A percentile compares a stretch with the other conserved stretches of the same genome.
phyloP scores from a whole-genome alignment of 2,797 vertebrate genomes.

The Borostomias antarcticus region DNA sequence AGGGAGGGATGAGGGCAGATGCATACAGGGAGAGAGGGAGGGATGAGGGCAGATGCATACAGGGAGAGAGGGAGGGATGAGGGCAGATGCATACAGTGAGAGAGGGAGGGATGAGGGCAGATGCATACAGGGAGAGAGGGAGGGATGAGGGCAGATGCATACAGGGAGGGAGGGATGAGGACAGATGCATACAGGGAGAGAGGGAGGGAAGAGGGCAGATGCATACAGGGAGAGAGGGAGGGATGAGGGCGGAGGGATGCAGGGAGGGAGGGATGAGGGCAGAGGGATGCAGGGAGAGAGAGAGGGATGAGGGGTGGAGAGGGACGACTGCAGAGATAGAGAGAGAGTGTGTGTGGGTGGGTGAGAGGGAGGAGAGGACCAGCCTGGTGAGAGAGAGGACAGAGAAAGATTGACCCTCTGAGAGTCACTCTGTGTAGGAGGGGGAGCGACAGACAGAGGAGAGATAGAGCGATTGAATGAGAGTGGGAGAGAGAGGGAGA shows the following conservation, averaged over 20 bases:
- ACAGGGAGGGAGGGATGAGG: background rate
- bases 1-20: too few relatives aligned
- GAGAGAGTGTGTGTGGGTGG: background rate
- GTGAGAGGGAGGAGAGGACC: background rate
- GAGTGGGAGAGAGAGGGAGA: background rate
- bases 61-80: slow-evolving; percentile 16
- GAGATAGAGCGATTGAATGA: slow-evolving; percentile 6
- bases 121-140: background rate
- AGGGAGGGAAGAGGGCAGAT: slow-evolving; percentile 2
- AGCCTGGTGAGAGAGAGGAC: background rate
- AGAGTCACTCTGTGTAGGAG: too few relatives aligned
- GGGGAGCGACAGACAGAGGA: background rate
- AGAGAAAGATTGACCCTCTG: too few relatives aligned
- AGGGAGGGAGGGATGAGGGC: background rate
- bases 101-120: background rate
- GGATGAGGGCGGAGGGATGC: background rate
- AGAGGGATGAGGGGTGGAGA: background rate
- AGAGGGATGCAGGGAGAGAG: slow-evolving; percentile 4
- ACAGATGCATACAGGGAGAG: slow-evolving; percentile 7
- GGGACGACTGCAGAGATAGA: background rate
- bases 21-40: background rate
- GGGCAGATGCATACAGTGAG: background rate
- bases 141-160: background rate
- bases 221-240: background rate
- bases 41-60: too few relatives aligned